phyloP scores from a whole-genome alignment of 2,113 vertebrate genomes.

The Sinocyclocheilus grahami region DNA sequence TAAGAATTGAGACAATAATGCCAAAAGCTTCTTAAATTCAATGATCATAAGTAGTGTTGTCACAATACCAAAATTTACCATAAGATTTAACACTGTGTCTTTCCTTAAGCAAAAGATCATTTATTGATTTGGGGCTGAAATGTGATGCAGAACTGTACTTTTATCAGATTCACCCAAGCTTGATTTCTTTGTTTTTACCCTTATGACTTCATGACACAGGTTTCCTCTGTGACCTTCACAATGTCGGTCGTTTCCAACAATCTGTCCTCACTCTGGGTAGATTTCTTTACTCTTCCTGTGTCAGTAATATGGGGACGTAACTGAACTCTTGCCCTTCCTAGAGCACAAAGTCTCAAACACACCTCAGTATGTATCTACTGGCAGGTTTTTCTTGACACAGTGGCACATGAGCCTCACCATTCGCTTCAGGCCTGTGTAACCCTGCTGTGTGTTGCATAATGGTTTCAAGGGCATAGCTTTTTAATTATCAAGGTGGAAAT shows the following conservation, averaged over 20 bases:
- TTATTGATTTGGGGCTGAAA: background rate
- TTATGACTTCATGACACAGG: no score
- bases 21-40: background rate
- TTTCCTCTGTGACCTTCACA: background rate
- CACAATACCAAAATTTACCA: background rate
- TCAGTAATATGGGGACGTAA: background rate
- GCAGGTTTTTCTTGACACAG: no score
- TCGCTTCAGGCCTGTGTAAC: background rate
- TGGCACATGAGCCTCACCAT: no score
- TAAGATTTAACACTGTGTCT: background rate
- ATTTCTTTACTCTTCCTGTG: background rate
- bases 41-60: background rate
- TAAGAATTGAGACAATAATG: background rate
- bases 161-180: no score
- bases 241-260: background rate
- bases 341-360: background rate
- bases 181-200: no score
- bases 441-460: conserved; percentile 39
- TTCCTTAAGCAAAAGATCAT: background rate
- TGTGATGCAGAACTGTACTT: background rate
- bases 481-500: conserved; percentile 68
- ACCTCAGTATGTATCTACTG: background rate
- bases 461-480: conserved; percentile 66
- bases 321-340: background rate
- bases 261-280: conserved; percentile 12